A percentile compares a stretch with the other conserved stretches of the same genome.
Conservation (phyloP, 2,888 invertebrate genomes). For the Pandemis corylana region DNA sequence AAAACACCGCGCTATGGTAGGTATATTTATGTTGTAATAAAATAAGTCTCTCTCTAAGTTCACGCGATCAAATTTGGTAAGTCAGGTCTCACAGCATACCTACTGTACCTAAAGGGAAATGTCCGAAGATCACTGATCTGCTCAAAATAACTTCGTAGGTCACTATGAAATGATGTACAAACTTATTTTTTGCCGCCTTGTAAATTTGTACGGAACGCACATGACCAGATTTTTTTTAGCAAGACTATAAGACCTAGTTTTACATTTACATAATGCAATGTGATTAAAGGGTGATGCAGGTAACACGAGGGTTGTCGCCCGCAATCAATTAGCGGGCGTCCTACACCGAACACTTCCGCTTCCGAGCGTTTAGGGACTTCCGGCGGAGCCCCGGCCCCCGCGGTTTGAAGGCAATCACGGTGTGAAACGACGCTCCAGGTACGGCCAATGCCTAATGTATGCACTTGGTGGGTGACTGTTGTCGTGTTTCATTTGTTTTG, state of each 20-base stretch:
- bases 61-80: too few relatives aligned
- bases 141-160: too few relatives aligned
- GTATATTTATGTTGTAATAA: too few relatives aligned
- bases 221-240: neutral
- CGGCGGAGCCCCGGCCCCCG: slow-evolving; percentile 67
- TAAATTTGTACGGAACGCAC: too few relatives aligned
- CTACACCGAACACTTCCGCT: slow-evolving; percentile 77
- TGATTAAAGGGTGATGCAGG: slow-evolving; percentile 37
- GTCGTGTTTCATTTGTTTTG: neutral
- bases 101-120: too few relatives aligned
- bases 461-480: neutral
- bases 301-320: slow-evolving; percentile 67
- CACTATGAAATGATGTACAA: too few relatives aligned
- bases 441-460: neutral
- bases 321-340: slow-evolving; percentile 80
- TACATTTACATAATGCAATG: slow-evolving; percentile 20
- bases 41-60: too few relatives aligned
- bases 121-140: too few relatives aligned
- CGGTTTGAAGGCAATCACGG: slow-evolving; percentile 40
- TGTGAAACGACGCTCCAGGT: slow-evolving; percentile 18
- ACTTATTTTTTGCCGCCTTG: too few relatives aligned
- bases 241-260: slow-evolving; percentile 11
- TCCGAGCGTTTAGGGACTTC: slow-evolving; percentile 81
- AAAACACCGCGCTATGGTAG: too few relatives aligned
- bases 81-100: too few relatives aligned